phyloP scores from a whole-genome alignment of 1,140 invertebrate species.

The Temnothorax curvispinosus region DNA sequence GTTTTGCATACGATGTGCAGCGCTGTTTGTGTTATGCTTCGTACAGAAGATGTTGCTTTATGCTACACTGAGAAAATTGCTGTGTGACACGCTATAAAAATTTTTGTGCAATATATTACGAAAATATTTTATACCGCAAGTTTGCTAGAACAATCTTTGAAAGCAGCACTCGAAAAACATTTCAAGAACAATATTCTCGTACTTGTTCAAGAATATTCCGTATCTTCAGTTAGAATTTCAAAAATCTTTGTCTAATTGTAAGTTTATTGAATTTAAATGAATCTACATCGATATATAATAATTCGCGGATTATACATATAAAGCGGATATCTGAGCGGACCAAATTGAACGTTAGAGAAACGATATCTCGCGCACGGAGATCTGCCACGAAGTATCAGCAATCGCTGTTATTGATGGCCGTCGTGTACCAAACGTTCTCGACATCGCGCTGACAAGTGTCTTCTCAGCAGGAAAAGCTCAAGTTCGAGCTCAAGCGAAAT shows the following conservation, averaged over 20 bases:
- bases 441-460: constrained; percentile 1
- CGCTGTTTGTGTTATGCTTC: neutral
- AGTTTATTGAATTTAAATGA: neutral
- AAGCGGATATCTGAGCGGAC: neutral
- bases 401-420: constrained; percentile 21
- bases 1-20: neutral
- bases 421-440: neutral
- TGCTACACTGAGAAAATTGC: constrained; percentile 8
- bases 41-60: constrained; percentile 2
- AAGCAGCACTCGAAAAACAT: neutral
- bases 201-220: neutral
- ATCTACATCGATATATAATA: neutral
- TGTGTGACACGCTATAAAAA: neutral
- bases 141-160: neutral
- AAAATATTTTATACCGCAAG: neutral
- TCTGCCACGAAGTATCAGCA: neutral
- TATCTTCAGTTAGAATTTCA: neutral
- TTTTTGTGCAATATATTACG: neutral
- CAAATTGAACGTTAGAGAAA: neutral
- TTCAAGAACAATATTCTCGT: neutral
- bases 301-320: constrained; percentile 1
- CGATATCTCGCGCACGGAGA: neutral
- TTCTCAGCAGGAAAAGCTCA: neutral
- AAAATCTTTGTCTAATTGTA: neutral
- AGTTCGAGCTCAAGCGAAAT: constrained; percentile 30